Conservation (phyloP, 2,113 vertebrate species). For the Mirza zaza region DNA sequence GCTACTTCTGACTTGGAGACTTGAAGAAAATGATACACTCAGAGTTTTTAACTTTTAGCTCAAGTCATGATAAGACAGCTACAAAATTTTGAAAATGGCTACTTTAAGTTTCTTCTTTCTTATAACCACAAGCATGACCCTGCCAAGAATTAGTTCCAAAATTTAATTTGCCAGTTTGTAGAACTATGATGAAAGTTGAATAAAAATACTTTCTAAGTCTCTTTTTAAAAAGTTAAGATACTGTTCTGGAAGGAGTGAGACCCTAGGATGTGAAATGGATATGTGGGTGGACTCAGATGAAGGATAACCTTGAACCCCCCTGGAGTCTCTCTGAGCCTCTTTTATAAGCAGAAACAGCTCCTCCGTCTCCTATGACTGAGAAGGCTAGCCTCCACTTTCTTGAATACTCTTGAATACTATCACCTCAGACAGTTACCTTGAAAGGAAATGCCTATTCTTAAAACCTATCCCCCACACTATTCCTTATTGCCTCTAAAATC, state of each 20-base stretch:
- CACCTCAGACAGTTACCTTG: not conserved
- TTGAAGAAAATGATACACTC: not conserved
- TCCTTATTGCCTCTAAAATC: conserved; percentile 1
- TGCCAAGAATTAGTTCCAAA: not conserved
- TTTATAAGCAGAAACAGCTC: conserved; percentile 22
- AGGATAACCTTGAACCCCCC: not conserved
- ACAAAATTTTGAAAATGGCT: not conserved
- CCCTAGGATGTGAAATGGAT: not conserved
- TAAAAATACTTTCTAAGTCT: conserved; percentile 1
- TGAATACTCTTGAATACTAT: not conserved
- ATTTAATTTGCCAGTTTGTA: conserved; percentile 25
- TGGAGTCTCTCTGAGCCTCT: not conserved
- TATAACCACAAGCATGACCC: not conserved
- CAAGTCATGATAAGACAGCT: not conserved
- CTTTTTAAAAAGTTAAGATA: not conserved
- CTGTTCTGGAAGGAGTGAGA: not conserved
- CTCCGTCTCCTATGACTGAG: not conserved
- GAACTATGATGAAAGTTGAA: conserved; percentile 30
- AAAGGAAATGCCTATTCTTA: not conserved
- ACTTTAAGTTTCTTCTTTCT: not conserved
- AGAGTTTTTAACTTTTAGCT: not conserved
- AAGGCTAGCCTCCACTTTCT: not conserved
- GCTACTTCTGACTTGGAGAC: not conserved
- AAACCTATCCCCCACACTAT: not conserved
- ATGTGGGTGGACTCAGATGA: not conserved